A percentile compares a stretch with the other conserved stretches of the same genome.
Evolutionary conservation across 2,113 vertebrate genomes (phyloP).

Genomic region (Plecotus auritus): DNA sequence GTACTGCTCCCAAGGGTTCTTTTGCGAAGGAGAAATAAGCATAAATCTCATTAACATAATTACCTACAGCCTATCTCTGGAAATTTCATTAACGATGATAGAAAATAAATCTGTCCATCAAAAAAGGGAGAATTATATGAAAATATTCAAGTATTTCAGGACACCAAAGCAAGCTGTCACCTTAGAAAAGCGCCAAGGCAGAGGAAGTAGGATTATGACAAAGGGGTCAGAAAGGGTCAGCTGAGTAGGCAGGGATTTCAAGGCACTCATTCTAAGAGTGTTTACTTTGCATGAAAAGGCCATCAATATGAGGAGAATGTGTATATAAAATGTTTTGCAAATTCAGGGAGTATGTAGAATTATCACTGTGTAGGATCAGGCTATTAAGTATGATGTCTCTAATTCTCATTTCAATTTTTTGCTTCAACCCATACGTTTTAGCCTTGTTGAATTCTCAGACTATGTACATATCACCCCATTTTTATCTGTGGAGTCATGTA

Average conservation of each 20-base stretch:
- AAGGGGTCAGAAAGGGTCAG: constrained; percentile 44
- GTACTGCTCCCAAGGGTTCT: background rate
- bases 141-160: constrained; percentile 72
- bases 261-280: background rate
- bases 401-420: background rate
- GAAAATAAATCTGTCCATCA: constrained; percentile 38
- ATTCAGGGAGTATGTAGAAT: background rate
- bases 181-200: constrained; percentile 66
- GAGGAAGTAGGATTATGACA: constrained; percentile 70
- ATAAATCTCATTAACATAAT: constrained; percentile 1
- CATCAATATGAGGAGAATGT: background rate
- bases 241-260: constrained; percentile 34
- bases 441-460: background rate
- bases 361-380: background rate
- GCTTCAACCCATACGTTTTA: background rate
- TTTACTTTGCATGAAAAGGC: constrained; percentile 24
- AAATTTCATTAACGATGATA: constrained; percentile 49
- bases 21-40: background rate
- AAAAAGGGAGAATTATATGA: background rate
- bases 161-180: constrained; percentile 55
- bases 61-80: background rate
- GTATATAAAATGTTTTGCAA: background rate
- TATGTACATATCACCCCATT: background rate
- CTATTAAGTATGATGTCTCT: background rate
- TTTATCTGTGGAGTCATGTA: background rate